Percentiles rank a stretch among this genome's conserved stretches.
Conservation (phyloP, 2,888 invertebrate genomes). For the Cartodere bifasciata region DNA sequence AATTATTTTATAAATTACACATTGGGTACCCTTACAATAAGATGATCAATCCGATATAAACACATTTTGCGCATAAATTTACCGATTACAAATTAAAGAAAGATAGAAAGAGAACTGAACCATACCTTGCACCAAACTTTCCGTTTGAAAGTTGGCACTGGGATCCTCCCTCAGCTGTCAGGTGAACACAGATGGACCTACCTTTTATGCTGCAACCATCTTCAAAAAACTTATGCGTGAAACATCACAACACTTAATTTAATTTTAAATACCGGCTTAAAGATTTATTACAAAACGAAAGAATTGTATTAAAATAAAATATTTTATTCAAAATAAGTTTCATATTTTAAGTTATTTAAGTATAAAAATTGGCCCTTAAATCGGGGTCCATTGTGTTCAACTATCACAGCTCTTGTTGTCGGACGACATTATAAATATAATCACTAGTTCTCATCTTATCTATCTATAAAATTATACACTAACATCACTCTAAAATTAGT, state of each 20-base stretch:
- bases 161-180: conserved; percentile 44
- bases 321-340: conserved; percentile 4
- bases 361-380: conserved; percentile 15
- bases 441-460: conserved; percentile 1
- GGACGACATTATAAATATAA: neutral
- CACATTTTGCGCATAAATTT: too few relatives aligned
- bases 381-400: conserved; percentile 33
- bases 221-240: conserved; percentile 12
- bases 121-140: conserved; percentile 72
- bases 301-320: conserved; percentile 11
- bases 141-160: conserved; percentile 65
- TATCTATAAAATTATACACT: conserved; percentile 1
- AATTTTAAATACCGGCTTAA: conserved; percentile 10
- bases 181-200: conserved; percentile 44
- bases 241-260: conserved; percentile 1
- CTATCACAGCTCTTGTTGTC: conserved; percentile 28
- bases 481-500: neutral
- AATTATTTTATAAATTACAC: too few relatives aligned
- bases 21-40: too few relatives aligned
- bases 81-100: conserved; percentile 7
- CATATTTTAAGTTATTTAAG: conserved; percentile 1
- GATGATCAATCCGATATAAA: too few relatives aligned
- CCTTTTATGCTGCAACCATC: conserved; percentile 26
- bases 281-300: conserved; percentile 9
- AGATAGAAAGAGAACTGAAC: conserved; percentile 32